Percentiles rank a stretch among this genome's conserved stretches.
Evolutionary conservation across 2,888 invertebrate species (phyloP).

Genomic region (Mechanitis messenoides): DNA sequence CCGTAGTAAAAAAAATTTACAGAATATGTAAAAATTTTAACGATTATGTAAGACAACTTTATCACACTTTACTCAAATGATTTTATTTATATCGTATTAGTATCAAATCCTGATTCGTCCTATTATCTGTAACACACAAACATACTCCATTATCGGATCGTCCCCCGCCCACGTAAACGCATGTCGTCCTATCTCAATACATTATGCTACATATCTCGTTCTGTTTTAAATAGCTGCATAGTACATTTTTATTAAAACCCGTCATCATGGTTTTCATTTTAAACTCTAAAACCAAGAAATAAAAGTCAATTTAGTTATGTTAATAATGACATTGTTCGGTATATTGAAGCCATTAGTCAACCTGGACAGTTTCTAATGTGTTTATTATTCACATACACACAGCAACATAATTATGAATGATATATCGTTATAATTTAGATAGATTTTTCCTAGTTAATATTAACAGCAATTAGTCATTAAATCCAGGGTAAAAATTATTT

Average conservation of each 20-base stretch:
- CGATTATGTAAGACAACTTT: no score
- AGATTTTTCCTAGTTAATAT: not conserved
- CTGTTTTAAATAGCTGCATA: slow-evolving; percentile 52
- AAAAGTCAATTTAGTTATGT: slow-evolving; percentile 24
- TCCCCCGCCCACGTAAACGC: slow-evolving; percentile 58
- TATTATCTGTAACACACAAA: slow-evolving; percentile 32
- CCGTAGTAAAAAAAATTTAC: no score
- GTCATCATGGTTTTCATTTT: slow-evolving; percentile 19
- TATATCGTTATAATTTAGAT: slow-evolving; percentile 8
- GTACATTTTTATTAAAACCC: slow-evolving; percentile 32
- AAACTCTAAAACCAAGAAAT: slow-evolving; percentile 26
- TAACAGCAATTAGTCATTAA: not conserved
- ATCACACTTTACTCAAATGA: no score
- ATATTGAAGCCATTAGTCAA: slow-evolving; percentile 63
- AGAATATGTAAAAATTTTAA: no score
- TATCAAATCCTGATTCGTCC: not conserved
- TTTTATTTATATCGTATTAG: not conserved
- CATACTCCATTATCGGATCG: slow-evolving; percentile 51
- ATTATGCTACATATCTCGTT: slow-evolving; percentile 55
- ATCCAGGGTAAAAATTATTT: not conserved
- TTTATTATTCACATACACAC: slow-evolving; percentile 55
- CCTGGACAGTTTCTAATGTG: slow-evolving; percentile 61
- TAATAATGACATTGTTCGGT: slow-evolving; percentile 48
- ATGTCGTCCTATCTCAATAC: slow-evolving; percentile 56
- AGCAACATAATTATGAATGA: slow-evolving; percentile 32